Evolutionary conservation across 2,113 vertebrate genomes (phyloP).

Genomic region (Gambusia holbrooki): DNA sequence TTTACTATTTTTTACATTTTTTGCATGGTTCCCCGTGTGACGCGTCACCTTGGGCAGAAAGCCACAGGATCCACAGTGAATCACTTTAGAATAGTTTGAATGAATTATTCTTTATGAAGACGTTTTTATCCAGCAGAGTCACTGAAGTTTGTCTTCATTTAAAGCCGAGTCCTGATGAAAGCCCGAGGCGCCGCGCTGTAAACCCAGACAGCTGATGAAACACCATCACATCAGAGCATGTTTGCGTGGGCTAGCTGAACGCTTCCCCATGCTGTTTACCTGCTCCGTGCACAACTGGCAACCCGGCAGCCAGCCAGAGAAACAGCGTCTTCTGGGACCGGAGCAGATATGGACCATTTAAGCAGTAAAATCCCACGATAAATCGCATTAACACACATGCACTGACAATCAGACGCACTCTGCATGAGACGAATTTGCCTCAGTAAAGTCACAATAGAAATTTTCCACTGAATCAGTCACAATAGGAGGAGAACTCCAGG

Average conservation of each 20-base stretch:
- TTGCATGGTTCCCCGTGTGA: too few species aligned
- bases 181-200: slow-evolving; percentile 32
- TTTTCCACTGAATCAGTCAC: background rate
- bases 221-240: slow-evolving; percentile 43
- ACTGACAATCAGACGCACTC: slow-evolving; percentile 32
- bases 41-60: too few species aligned
- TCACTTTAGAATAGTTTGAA: too few species aligned
- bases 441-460: slow-evolving; percentile 9
- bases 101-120: too few species aligned
- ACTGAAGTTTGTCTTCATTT: slow-evolving; percentile 12
- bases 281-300: slow-evolving; percentile 42
- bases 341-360: slow-evolving; percentile 33
- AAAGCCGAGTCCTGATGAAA: slow-evolving; percentile 31
- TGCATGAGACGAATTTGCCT: slow-evolving; percentile 18
- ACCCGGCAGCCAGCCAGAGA: slow-evolving; percentile 21
- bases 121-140: background rate
- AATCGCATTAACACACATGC: slow-evolving; percentile 22
- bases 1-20: too few species aligned
- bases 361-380: slow-evolving; percentile 26
- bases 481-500: slow-evolving; percentile 9
- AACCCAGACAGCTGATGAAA: slow-evolving; percentile 33
- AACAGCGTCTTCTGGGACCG: slow-evolving; percentile 25
- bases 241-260: slow-evolving; percentile 18
- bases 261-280: slow-evolving; percentile 33
- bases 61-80: too few species aligned